Conservation (phyloP, 2,113 vertebrate genomes). For the Brachyhypopomus gauderio region DNA sequence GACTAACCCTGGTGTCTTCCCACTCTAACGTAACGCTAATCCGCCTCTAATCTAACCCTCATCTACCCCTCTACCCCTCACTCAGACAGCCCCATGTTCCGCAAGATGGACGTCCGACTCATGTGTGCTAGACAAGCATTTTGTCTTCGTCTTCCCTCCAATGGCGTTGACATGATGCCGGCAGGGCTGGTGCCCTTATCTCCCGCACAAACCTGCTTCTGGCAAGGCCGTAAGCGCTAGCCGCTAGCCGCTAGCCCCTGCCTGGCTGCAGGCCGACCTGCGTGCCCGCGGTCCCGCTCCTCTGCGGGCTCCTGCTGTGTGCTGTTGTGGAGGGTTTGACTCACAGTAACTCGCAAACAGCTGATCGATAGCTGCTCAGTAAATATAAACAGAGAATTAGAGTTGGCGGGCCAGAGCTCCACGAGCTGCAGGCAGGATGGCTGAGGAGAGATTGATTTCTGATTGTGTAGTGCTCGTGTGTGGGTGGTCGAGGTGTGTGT, state of each 20-base stretch:
- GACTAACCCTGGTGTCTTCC: too few species aligned
- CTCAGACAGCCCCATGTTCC: too few species aligned
- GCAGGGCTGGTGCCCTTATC: too few species aligned
- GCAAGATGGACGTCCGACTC: too few species aligned
- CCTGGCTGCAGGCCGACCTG: too few species aligned
- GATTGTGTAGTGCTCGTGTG: constrained; percentile 37
- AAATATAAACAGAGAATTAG: constrained; percentile 61
- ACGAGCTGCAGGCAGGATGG: constrained; percentile 27
- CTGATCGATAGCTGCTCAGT: constrained; percentile 64
- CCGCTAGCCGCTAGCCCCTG: too few species aligned
- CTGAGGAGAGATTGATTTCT: constrained; percentile 47
- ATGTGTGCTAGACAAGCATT: too few species aligned
- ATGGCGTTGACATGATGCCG: too few species aligned
- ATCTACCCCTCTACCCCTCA: too few species aligned
- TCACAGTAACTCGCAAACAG: constrained; percentile 51
- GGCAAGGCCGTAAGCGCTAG: not conserved
- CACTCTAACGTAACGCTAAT: too few species aligned
- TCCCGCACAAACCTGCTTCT: not conserved
- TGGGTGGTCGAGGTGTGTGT: constrained; percentile 13
- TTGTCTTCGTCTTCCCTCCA: too few species aligned
- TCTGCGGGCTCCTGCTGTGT: constrained; percentile 28
- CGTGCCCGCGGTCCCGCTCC: not conserved
- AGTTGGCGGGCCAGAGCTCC: constrained; percentile 51
- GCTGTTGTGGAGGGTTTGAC: constrained; percentile 37
- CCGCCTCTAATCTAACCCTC: too few species aligned